phyloP scores from a whole-genome alignment of 2,113 vertebrate genomes.

The Poicephalus meyeri region DNA sequence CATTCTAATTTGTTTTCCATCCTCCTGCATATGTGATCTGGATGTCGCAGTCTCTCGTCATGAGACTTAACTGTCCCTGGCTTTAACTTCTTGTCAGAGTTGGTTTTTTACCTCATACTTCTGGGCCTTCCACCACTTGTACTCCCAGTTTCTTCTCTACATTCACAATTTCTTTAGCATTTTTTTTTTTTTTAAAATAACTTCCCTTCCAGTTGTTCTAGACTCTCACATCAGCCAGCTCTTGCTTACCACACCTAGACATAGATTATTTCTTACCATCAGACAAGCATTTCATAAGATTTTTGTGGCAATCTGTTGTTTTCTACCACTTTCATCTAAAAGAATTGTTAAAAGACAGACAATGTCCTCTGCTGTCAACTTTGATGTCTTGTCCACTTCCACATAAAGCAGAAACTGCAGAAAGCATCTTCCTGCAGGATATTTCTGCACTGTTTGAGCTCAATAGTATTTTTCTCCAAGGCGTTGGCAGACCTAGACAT shows the following conservation, averaged over 20 bases:
- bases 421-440: neutral
- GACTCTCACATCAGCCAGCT: neutral
- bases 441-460: neutral
- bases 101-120: neutral
- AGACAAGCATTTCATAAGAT: neutral
- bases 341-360: neutral
- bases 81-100: neutral
- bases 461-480: neutral
- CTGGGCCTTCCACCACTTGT: accelerated
- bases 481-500: neutral
- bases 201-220: neutral
- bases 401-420: neutral
- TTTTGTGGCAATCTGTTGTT: neutral
- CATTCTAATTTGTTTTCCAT: neutral
- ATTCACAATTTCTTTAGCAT: neutral
- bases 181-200: neutral
- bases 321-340: neutral
- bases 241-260: neutral
- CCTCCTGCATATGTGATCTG: neutral
- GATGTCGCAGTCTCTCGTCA: neutral
- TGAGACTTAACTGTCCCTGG: neutral
- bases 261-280: neutral
- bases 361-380: neutral
- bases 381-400: neutral
- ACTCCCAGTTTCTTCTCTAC: neutral